Base-by-base conservation (phyloP, 2,888 invertebrate species). In the Sphinx pinastri region DNA sequence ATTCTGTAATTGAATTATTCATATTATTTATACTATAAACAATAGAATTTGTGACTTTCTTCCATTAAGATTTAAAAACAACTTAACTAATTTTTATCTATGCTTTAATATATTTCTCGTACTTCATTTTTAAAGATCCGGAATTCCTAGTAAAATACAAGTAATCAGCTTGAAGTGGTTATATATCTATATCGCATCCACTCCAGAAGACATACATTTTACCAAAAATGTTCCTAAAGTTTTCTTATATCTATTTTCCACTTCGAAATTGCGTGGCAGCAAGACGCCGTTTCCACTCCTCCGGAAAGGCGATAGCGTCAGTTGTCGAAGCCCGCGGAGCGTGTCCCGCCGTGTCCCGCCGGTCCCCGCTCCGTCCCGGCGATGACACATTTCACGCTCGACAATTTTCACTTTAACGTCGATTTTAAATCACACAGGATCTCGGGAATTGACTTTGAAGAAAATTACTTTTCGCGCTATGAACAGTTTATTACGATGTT, bases 281-380 rank as follows among this genome's bases (percentile, higher is more conserved):
- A 45, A 63, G 68, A 52, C 70, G 54, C 31, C 55, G 25, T 55
- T 70, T 67, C 59, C 68, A 60, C 63, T 69, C 51, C 58, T 52
- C 52, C 66, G 71, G 73, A 71, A 70, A 67, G 58, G 63, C 69
- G 74, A 75, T 74, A 74, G 67, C 66, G 75, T 70, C 72, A 66
- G 51, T 54, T 68, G 70, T 72, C 68, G 67, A 72, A 67, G 63
- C 60, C 45, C 52, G 68, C 68, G 52, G 16, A 38, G 60, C 68
- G 58, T 10, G 59, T 31, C 38, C 47, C 19, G 45, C 47, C 49
- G 49, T n/a, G 49, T 16, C 49, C 58, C 19, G n/a, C 38, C 47
- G n/a, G 16, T 45, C 16, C 38, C 60, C 60, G 66, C 14, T 47
- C 47, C 67, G 52, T 47, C 66, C 45, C 49, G 31, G 57, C 38